Percentiles rank a stretch among this genome's conserved stretches.
phyloP scores from a whole-genome alignment of 2,113 vertebrate genomes.

The Sclerurus mexicanus region DNA sequence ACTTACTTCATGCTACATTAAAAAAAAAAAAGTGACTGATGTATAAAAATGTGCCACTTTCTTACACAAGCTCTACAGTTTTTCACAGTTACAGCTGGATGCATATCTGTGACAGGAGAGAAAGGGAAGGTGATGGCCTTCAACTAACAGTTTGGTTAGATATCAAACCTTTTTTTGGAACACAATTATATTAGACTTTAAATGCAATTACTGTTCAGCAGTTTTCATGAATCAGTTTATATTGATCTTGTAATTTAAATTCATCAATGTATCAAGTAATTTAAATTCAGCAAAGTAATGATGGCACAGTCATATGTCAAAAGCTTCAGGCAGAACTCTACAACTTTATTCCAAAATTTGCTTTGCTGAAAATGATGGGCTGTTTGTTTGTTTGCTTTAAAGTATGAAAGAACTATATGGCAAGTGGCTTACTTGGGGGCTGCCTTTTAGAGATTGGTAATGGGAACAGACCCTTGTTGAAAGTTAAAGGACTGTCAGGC shows the following conservation, averaged over 20 bases:
- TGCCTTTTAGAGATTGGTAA: not conserved
- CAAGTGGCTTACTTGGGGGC: not conserved
- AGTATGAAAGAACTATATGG: not conserved
- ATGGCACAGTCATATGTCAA: not conserved
- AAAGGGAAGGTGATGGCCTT: not conserved
- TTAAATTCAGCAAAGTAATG: not conserved
- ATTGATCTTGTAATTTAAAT: not conserved
- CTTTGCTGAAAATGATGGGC: not conserved
- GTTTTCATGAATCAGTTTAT: constrained; percentile 3
- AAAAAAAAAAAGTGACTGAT: not conserved
- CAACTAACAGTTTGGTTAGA: not conserved
- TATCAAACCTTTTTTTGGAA: not conserved
- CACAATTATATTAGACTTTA: not conserved
- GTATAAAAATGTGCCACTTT: not conserved
- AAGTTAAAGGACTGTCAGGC: not conserved
- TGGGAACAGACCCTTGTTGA: not conserved
- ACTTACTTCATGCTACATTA: not conserved
- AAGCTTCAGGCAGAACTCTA: not conserved
- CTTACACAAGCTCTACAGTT: not conserved
- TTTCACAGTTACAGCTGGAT: not conserved
- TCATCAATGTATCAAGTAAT: not conserved
- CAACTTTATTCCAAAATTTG: not conserved
- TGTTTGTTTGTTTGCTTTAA: not conserved
- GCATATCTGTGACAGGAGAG: not conserved
- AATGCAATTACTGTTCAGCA: not conserved